Base-by-base conservation (phyloP, 2,888 invertebrate genomes). In the Teinopalpus imperialis region DNA sequence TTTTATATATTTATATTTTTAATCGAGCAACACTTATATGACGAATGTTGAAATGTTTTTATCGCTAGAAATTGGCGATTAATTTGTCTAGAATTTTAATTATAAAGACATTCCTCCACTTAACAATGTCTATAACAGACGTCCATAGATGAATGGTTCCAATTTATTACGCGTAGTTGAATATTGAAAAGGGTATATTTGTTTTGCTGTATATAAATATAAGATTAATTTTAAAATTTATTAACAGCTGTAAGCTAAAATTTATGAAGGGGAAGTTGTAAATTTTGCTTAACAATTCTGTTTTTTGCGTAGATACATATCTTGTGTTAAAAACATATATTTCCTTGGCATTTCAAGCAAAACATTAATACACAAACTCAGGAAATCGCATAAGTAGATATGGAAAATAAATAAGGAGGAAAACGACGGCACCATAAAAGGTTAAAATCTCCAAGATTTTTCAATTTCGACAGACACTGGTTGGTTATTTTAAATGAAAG, bases 331-430 rank as follows among this genome's bases (percentile, higher is more conserved):
- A 40, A 40, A 40, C 20, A 46, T 40, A 27, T 45, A 40, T 34
- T 34, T 10, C 29, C 40, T 46, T 46, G 34, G 16, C 34, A 46
- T 34, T 45, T 39, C 31, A 23, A 31, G 7, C 12, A 21, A 16
- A 14, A 30, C 30, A 24, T 23, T 36, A 26, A 34, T 14, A 26
- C 13, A 10, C 14, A 14, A 14, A 30, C 14, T 9, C 13, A 27
- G 45, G 34, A 45, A 45, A 40, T n/a, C 27, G 16, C 14, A 14
- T 5, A 7, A 10, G 32, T 30, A 21, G 18, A 24, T 27, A 8
- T 37, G 20, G 26, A 45, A 45, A 39, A 40, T 45, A 34, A 45
- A 45, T 45, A 45, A 45, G 14, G 10, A 21, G 16, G 29, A 39
- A 39, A 29, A 39, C 12, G 29, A 21, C 12, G 2, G n/a, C 21